Evolutionary conservation across 2,797 vertebrate species (phyloP), one percentile per base, ranked within the genome.

Genomic region (Diceros bicornis): DNA sequence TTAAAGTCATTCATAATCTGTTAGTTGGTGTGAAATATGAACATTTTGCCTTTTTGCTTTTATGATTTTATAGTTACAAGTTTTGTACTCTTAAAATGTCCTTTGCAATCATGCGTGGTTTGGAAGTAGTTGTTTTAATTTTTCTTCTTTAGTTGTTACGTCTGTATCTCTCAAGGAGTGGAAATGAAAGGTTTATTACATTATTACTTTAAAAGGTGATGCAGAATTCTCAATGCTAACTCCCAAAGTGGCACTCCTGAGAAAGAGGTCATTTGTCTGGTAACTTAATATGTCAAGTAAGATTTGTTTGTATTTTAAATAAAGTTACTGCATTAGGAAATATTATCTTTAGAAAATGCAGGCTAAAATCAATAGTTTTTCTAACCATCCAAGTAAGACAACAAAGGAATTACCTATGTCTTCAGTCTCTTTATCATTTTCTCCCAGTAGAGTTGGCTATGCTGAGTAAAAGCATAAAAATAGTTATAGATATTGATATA

Each of bases 271-370:
- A 66, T 82, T 84, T 92, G 27, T 92, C 68, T 55, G 17, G 47
- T 79, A 69, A 92, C 14, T 41, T 69, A 47, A 74, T 34, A 29
- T 9, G 20, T 10, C 32, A 41, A 16, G 21, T 68, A 47, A 78
- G 17, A 90, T 78, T 61, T 93, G 52, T 78, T 91, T 89, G 10
- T 55, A 29, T 81, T 89, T 85, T 57, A 50, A 81, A 57, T 57
- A 37, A 66, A 93, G 41, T 77, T 68, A 81, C 25, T 61, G 18
- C 84, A 27, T 75, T 91, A 66, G 27, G 34, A 93, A 96, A 64
- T 50, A 69, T 8, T 84, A 18, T 69, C 27, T 89, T 93, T 82
- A 72, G 62, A 86, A 90, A 93, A 61, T 83, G 14, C 10, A 81
- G 37, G 17, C 41, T 64, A 44, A 78, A 57, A 14, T 83, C 2